Evolutionary conservation across 2,888 invertebrate species (phyloP), one percentile per base, ranked within the genome.

Genomic region (Tetragnatha montana): DNA sequence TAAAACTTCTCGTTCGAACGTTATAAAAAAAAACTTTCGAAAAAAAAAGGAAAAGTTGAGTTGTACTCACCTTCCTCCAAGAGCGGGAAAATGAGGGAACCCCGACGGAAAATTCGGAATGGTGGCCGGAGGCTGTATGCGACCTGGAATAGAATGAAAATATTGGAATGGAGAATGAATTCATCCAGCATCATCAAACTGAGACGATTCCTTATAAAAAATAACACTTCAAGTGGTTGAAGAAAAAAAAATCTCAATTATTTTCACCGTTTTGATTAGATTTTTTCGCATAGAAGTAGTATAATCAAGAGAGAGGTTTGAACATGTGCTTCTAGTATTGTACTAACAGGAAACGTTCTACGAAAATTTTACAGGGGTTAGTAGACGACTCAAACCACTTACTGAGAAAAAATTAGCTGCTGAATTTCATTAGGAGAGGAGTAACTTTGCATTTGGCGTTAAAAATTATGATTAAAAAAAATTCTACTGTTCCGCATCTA

Each of bases 41-140:
- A n/a, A 17, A 69, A 17, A 19, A 4, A 19, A 19, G n/a, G 22
- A 79, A 60, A 74, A 86, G 69, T 73, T 50, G 47, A 85, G 79
- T 6, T 21, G 71, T 79, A 90, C 91, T 91, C 87, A 92, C 92
- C 85, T 91, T 91, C 92, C 92, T n/a, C 91, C 92, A 21, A 92
- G 86, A 51, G 91, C 91, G 1, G 92, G 92, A 79, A 92, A 92
- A 83, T 92, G 91, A 17, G 92, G 92, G 90, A 92, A 92, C 17
- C 91, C 91, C 7, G 92, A 91, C 12, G 92, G 92, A 75, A 91
- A 92, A 82, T 92, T 91, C 7, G 92, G 92, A 83, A 92, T 89
- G 3, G 91, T 86, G 19, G 92, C 89, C 50, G 92, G 91, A 81
- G 92, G 91, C 78, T 91, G 91, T 70, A 91, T 87, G 10, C 92